Percentiles rank a stretch among this genome's conserved stretches.
phyloP scores from a whole-genome alignment of 2,888 invertebrate species.

The Torymus auratus region DNA sequence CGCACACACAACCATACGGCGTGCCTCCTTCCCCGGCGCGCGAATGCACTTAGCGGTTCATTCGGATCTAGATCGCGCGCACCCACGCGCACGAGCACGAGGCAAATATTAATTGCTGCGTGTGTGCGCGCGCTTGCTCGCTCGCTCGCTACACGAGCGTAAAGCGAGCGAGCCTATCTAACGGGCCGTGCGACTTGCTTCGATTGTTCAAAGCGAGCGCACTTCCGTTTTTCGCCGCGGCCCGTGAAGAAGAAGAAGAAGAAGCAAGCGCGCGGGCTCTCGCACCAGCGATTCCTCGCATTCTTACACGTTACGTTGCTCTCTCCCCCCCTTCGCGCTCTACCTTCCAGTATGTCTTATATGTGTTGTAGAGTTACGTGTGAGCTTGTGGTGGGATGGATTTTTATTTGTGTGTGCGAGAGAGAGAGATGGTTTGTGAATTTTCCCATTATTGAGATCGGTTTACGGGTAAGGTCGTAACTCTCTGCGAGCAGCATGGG shows the following conservation, averaged over 20 bases:
- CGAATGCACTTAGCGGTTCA: constrained; percentile 49
- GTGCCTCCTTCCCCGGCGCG: not conserved
- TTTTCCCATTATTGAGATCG: constrained; percentile 53
- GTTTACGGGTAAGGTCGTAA: constrained; percentile 1
- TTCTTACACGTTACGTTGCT: constrained; percentile 36
- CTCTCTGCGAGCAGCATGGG: not conserved
- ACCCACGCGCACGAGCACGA: not conserved
- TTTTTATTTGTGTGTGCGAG: constrained; percentile 6
- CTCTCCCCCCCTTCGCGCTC: not conserved
- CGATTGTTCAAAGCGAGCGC: constrained; percentile 59
- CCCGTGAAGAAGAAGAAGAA: constrained; percentile 24
- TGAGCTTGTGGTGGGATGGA: not conserved
- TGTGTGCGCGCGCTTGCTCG: not conserved
- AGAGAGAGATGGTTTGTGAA: constrained; percentile 50
- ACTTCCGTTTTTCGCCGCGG: constrained; percentile 47
- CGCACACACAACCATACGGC: not conserved
- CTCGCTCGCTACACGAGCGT: constrained; percentile 21
- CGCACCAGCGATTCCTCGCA: constrained; percentile 42
- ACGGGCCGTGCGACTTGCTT: constrained; percentile 59
- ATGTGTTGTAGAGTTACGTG: not conserved
- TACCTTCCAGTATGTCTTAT: not conserved
- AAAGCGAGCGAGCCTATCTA: constrained; percentile 42
- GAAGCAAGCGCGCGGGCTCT: no score
- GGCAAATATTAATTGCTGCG: constrained; percentile 50
- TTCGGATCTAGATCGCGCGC: constrained; percentile 50